Evolutionary conservation across 2,113 vertebrate species (phyloP).

Genomic region (Propithecus coquereli): DNA sequence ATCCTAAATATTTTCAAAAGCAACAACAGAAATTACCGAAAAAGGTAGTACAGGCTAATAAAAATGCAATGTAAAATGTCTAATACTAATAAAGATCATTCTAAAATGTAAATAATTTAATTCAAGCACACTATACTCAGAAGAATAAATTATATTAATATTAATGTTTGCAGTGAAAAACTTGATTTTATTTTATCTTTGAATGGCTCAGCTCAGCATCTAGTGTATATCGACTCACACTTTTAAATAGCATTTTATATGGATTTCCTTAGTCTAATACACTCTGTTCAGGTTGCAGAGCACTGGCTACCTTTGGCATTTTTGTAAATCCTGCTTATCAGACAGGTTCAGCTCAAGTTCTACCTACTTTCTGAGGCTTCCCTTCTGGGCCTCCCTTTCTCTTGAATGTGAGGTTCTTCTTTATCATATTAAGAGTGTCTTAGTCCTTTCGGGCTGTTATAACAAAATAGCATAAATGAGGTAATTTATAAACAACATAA

Average conservation of each 20-base stretch:
- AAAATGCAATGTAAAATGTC: background rate
- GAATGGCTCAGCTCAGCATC: background rate
- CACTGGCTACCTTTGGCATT: background rate
- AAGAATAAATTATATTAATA: background rate
- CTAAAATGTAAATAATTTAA: background rate
- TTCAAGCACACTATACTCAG: background rate
- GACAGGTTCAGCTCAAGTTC: background rate
- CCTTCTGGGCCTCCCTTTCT: background rate
- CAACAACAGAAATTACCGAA: background rate
- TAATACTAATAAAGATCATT: background rate
- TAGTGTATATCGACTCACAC: background rate
- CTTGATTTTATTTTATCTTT: background rate
- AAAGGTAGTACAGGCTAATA: background rate
- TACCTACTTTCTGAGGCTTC: background rate
- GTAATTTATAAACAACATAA: background rate
- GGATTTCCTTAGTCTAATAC: background rate
- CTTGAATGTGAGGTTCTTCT: background rate
- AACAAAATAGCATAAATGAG: background rate
- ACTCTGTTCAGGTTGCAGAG: background rate
- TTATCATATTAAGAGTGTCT: background rate
- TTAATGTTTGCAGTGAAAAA: constrained; percentile 1
- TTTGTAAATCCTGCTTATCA: background rate
- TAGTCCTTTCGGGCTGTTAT: background rate
- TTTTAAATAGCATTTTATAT: background rate
- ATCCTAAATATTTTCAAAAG: background rate